Percentiles rank a stretch among this genome's conserved stretches.
Evolutionary conservation across 2,888 invertebrate genomes (phyloP).

Genomic region (Hipparchia sbordonii): DNA sequence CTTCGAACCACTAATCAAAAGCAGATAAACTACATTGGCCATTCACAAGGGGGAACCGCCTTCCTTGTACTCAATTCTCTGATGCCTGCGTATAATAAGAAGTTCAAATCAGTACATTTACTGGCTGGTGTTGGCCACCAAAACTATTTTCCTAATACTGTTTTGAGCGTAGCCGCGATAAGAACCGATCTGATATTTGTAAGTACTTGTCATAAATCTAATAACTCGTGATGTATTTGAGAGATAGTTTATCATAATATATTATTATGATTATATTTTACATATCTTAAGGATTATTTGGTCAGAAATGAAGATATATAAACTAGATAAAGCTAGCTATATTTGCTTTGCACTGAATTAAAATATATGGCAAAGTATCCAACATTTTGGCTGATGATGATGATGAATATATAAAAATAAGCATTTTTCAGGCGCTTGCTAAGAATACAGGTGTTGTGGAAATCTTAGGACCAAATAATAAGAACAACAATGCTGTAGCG

Average conservation of each 20-base stretch:
- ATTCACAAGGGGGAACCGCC: constrained; percentile 70
- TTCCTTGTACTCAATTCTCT: constrained; percentile 60
- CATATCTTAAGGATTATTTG: background rate
- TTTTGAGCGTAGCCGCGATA: constrained; percentile 43
- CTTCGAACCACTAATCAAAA: constrained; percentile 52
- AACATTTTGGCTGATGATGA: background rate
- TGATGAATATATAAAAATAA: background rate
- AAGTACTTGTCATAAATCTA: constrained; percentile 4
- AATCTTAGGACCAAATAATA: constrained; percentile 27
- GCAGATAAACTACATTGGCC: constrained; percentile 68
- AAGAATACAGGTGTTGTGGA: constrained; percentile 23
- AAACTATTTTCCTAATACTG: constrained; percentile 52
- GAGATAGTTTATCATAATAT: background rate
- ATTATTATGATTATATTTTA: background rate
- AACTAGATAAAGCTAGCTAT: background rate
- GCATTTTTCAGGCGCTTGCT: constrained; percentile 19
- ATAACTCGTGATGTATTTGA: background rate
- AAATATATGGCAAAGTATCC: background rate
- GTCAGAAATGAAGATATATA: background rate
- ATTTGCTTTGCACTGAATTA: background rate
- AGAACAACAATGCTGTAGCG: background rate
- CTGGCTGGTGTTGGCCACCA: constrained; percentile 65
- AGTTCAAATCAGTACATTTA: constrained; percentile 62
- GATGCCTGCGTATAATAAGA: constrained; percentile 60
- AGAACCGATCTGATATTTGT: constrained; percentile 54